Evolutionary conservation across 2,888 invertebrate genomes (phyloP).

Genomic region (Pristionchus japonicus): DNA sequence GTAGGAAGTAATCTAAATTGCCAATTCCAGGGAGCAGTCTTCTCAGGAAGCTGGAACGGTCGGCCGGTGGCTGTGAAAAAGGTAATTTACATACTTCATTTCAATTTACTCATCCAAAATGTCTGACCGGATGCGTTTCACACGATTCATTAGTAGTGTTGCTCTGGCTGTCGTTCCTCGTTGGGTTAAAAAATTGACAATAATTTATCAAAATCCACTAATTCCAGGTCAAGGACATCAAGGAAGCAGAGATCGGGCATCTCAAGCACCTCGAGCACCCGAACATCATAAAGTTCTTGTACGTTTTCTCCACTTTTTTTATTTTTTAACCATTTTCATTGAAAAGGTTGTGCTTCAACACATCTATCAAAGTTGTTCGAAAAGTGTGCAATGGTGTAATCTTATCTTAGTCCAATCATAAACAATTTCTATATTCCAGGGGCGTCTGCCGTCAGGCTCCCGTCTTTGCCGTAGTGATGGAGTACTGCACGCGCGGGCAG

Average conservation of each 20-base stretch:
- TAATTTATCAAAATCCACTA: background rate
- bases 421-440: constrained; percentile 78
- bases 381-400: too few relatives aligned
- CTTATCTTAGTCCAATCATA: too few relatives aligned
- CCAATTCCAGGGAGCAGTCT: constrained; percentile 79
- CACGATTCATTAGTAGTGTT: too few relatives aligned
- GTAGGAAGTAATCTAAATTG: background rate
- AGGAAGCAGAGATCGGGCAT: constrained; percentile 93
- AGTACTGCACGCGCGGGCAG: constrained; percentile 95
- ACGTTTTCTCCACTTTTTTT: constrained; percentile 58
- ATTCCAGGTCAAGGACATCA: constrained; percentile 85
- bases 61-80: constrained; percentile 96
- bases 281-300: constrained; percentile 90
- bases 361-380: background rate
- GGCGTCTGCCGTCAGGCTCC: constrained; percentile 94
- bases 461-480: constrained; percentile 96
- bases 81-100: constrained; percentile 75
- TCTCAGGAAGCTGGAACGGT: constrained; percentile 83
- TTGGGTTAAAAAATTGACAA: background rate
- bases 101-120: background rate
- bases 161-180: too few relatives aligned
- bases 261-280: constrained; percentile 91
- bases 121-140: too few relatives aligned
- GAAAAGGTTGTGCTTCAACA: background rate
- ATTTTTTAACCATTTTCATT: background rate